Evolutionary conservation across 2,888 invertebrate genomes (phyloP), one percentile per base, ranked within the genome.

Genomic region (Dione juno): DNA sequence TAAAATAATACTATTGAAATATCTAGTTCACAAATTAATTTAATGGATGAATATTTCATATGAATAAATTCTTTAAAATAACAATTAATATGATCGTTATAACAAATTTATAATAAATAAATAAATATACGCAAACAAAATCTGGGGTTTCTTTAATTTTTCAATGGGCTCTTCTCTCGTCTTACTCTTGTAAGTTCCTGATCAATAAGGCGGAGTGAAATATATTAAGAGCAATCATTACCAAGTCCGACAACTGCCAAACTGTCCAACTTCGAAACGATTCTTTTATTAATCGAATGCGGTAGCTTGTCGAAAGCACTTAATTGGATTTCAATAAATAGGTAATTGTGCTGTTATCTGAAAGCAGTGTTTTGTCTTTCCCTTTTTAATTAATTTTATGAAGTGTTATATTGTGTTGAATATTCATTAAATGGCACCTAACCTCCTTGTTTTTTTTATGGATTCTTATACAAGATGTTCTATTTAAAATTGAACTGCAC

Each of bases 281-380:
- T 75, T 75, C 72, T 72, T 75, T 74, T 69, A 71, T 70, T 76
- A 77, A 79, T 76, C 77, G 74, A 75, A 75, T 75, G 70, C 75
- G 69, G 72, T 78, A 76, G 76, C 76, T 77, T 78, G 77, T 77
- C 77, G 74, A 77, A 75, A 76, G 75, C 77, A 76, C 78, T 78
- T 78, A 75, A 77, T 75, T 77, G 69, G 72, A 68, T 74, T 73
- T 72, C 73, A 72, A 73, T 77, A 74, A 72, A 71, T 72, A 73
- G 70, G 67, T 72, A 69, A 74, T 76, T 74, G 70, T 66, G 64
- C 57, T 70, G 70, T 73, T 61, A 66, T 66, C 50, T 70, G 54
- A 63, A 57, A 48, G 50, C 28, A n/a, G 37, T 37, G 50, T 37
- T 59, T n/a, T 53, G 35, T 69, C 40, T 40, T 66, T 70, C 43